These are phyloP conservation scores for Eulemur macaco DNA, from an alignment of 2,113 vertebrate species.

Conservation along the genomic window DNA sequence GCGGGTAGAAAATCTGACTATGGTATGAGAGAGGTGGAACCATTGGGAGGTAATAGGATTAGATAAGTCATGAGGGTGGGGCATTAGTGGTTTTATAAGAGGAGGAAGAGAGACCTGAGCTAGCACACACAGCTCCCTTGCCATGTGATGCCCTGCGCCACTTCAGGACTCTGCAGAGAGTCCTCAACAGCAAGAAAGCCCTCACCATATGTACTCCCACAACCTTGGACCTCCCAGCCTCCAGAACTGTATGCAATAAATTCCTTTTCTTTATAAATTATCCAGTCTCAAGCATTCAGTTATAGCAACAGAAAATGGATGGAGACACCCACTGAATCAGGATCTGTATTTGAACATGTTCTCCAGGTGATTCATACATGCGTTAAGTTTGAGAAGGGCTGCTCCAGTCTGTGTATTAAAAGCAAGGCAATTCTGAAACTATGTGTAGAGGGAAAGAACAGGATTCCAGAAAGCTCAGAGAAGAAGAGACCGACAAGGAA, in stretches of 20 bases:
- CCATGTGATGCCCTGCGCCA: not conserved
- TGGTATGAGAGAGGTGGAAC: not conserved
- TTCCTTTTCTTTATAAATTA: not conserved
- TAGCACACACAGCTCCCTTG: not conserved
- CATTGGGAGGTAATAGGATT: not conserved
- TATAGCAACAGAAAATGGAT: not conserved
- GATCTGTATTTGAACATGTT: not conserved
- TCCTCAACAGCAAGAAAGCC: not conserved
- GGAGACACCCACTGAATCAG: not conserved
- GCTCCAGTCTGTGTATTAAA: not conserved
- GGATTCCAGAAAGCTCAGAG: not conserved
- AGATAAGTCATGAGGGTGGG: not conserved
- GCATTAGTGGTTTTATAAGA: not conserved
- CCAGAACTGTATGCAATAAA: not conserved
- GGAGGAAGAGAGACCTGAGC: not conserved
- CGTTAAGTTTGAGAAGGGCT: not conserved
- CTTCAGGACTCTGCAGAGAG: not conserved
- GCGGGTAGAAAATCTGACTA: not conserved
- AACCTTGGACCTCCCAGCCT: not conserved
- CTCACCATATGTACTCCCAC: not conserved
- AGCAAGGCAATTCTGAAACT: not conserved
- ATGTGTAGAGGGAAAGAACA: not conserved
- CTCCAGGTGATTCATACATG: not conserved
- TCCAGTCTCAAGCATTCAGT: not conserved
- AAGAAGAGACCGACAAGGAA: not conserved